A percentile compares a stretch with the other conserved stretches of the same genome.
Evolutionary conservation across 2,888 invertebrate species (phyloP).

Genomic region (Chorisops tibialis): DNA sequence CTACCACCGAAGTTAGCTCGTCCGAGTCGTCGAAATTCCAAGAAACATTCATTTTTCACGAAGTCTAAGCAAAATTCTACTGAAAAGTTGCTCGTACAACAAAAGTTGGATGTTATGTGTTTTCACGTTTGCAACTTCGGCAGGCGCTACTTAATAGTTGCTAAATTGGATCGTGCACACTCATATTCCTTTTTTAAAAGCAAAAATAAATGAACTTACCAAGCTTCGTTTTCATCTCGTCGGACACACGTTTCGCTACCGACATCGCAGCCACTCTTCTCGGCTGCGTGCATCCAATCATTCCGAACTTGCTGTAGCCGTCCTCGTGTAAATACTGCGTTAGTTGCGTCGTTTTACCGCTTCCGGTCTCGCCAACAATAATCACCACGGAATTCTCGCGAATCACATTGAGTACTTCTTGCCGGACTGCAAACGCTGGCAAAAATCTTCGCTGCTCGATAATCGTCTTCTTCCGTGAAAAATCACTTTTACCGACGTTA

Average conservation of each 20-base stretch:
- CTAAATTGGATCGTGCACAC: too few species aligned
- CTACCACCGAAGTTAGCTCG: too few species aligned
- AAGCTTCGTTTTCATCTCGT: conserved; percentile 90
- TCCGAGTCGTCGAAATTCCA: too few species aligned
- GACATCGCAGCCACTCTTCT: conserved; percentile 98
- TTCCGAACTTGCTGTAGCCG: conserved; percentile 86
- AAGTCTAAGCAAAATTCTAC: too few species aligned
- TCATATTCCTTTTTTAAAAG: too few species aligned
- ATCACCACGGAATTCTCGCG: conserved; percentile 92
- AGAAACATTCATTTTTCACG: too few species aligned
- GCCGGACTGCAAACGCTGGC: conserved; percentile 93
- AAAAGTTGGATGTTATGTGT: too few species aligned
- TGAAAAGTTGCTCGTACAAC: too few species aligned
- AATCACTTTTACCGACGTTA: conserved; percentile 68
- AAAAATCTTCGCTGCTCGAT: conserved; percentile 84
- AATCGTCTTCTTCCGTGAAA: conserved; percentile 81
- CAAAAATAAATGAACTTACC: too few species aligned
- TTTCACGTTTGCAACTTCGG: too few species aligned
- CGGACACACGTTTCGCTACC: conserved; percentile 97
- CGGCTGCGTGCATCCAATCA: conserved; percentile 98
- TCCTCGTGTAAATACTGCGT: conserved; percentile 98
- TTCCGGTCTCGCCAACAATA: conserved; percentile 71
- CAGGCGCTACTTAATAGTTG: too few species aligned
- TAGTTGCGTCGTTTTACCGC: conserved; percentile 89
- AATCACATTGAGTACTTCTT: conserved; percentile 86